phyloP scores from a whole-genome alignment of 2,113 vertebrate genomes.

The Clarias batrachus region DNA sequence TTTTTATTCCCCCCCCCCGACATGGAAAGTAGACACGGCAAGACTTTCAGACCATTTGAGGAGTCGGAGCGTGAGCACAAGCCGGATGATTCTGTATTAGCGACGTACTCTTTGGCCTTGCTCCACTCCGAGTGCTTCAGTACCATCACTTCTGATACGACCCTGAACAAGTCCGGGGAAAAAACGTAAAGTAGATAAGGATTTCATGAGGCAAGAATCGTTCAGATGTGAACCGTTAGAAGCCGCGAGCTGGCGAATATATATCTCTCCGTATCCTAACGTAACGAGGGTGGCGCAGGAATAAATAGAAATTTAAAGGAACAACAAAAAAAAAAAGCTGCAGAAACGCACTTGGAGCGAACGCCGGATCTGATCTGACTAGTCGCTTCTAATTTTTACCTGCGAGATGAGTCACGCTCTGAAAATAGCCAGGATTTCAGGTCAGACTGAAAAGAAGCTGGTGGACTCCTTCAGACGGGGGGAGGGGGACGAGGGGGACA shows the following conservation, averaged over 20 bases:
- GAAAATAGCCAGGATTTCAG: constrained; percentile 26
- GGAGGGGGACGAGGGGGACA: too few relatives aligned
- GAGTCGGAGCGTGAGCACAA: constrained; percentile 47
- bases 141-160: background rate
- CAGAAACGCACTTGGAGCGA: background rate
- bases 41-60: constrained; percentile 32
- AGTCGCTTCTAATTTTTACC: constrained; percentile 24
- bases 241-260: constrained; percentile 7
- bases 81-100: background rate
- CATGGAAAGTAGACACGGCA: constrained; percentile 19
- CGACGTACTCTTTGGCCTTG: background rate
- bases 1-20: too few relatives aligned
- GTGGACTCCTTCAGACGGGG: constrained; percentile 29
- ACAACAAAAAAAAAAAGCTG: too few relatives aligned
- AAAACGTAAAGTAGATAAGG: background rate
- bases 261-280: background rate
- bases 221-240: background rate
- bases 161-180: background rate
- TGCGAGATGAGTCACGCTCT: constrained; percentile 17
- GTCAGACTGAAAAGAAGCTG: constrained; percentile 9
- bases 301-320: too few relatives aligned
- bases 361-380: constrained; percentile 16
- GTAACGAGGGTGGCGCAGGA: background rate
- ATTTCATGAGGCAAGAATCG: background rate
- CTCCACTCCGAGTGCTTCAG: background rate